These are phyloP conservation scores for Isichthys henryi DNA, from an alignment of 2,113 vertebrate species.

Conservation along the genomic window DNA sequence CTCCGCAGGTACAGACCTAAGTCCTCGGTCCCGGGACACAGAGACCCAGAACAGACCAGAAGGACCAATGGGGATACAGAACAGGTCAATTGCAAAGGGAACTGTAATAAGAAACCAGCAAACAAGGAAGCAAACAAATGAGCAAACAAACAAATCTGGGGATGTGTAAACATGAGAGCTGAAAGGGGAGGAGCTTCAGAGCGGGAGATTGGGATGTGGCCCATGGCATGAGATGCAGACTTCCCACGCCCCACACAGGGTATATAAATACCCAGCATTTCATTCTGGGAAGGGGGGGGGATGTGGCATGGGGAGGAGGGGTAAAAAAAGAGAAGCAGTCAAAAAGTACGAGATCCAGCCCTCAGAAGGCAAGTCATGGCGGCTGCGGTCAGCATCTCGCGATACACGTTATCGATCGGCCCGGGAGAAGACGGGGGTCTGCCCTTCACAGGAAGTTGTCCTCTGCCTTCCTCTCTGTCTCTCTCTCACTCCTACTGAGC, in stretches of 20 bases:
- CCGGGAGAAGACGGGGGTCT: background rate
- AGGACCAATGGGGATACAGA: background rate
- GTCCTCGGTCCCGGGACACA: background rate
- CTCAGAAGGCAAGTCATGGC: background rate
- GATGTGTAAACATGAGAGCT: background rate
- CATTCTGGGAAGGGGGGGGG: background rate
- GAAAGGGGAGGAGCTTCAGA: background rate
- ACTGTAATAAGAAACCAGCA: background rate
- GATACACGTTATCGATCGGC: slow-evolving; percentile 25
- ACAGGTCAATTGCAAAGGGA: background rate
- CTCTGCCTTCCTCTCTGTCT: background rate
- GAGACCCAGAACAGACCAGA: background rate
- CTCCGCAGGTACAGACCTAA: background rate
- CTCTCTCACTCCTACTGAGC: background rate
- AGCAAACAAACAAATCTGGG: background rate
- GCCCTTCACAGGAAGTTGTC: background rate
- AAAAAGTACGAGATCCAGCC: background rate
- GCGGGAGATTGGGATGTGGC: background rate
- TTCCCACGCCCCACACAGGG: background rate
- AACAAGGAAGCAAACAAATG: background rate
- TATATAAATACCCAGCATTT: background rate
- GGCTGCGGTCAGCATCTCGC: slow-evolving; percentile 19
- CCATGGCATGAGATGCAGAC: background rate
- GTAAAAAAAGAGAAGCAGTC: slow-evolving; percentile 16
- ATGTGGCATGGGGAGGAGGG: background rate